Percentiles rank a stretch among this genome's conserved stretches.
These are phyloP conservation scores for Tolypeutes matacus DNA, from an alignment of 2,797 vertebrate genomes.

Conservation along the genomic window DNA sequence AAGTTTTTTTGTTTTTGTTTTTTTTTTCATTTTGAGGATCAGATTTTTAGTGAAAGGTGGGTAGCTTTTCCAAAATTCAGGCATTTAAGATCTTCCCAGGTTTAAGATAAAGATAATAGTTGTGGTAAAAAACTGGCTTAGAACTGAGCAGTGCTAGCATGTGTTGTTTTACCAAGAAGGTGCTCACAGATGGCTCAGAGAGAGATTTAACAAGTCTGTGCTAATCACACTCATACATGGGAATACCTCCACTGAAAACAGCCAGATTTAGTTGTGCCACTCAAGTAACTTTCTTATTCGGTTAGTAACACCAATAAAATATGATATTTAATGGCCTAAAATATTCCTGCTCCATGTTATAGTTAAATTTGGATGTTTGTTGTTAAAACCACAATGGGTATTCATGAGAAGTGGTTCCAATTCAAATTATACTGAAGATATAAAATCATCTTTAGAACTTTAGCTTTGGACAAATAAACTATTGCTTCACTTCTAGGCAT, in stretches of 20 bases:
- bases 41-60: constrained; percentile 52
- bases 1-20: neutral
- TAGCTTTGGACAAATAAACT: constrained; percentile 39
- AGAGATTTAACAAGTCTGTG: constrained; percentile 89
- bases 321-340: constrained; percentile 20
- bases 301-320: constrained; percentile 19
- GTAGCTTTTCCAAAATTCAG: constrained; percentile 67
- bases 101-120: constrained; percentile 76
- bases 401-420: neutral
- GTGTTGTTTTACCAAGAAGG: constrained; percentile 88
- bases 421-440: neutral
- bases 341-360: constrained; percentile 10
- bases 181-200: constrained; percentile 90
- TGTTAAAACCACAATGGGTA: neutral
- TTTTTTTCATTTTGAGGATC: neutral
- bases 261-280: constrained; percentile 41
- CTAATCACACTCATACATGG: constrained; percentile 88
- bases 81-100: constrained; percentile 71
- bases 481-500: constrained; percentile 6
- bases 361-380: neutral
- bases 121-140: constrained; percentile 75
- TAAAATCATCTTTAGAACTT: constrained; percentile 16
- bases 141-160: constrained; percentile 81
- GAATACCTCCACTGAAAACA: constrained; percentile 86
- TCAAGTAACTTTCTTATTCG: neutral